These are phyloP conservation scores for Lepidothrix coronata DNA, from an alignment of 2,113 vertebrate species.

Conservation along the genomic window DNA sequence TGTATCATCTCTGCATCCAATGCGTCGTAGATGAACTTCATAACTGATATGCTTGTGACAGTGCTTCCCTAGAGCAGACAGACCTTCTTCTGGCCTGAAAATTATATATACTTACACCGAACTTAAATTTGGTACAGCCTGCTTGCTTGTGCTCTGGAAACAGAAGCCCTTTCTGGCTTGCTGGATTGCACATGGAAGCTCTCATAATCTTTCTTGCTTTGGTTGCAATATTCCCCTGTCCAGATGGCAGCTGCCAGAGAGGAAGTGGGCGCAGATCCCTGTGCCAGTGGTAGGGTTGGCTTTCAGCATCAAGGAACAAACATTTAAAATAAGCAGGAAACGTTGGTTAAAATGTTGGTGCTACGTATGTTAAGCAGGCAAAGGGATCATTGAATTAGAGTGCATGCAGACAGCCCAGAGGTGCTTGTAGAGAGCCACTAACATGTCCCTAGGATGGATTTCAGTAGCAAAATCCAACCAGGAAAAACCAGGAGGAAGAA, in stretches of 20 bases:
- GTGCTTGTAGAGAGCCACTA: neutral
- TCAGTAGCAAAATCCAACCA: neutral
- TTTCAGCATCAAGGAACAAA: constrained; percentile 1
- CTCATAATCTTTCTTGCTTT: neutral
- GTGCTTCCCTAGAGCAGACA: neutral
- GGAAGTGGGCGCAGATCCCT: neutral
- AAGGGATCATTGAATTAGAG: neutral
- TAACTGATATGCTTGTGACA: neutral
- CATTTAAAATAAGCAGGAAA: constrained; percentile 40
- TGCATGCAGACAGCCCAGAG: neutral
- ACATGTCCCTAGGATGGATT: neutral
- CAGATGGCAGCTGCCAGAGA: neutral
- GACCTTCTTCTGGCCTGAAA: neutral
- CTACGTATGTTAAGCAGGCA: neutral
- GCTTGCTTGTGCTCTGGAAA: neutral
- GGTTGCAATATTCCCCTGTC: neutral
- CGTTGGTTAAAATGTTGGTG: neutral
- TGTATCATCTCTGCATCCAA: neutral
- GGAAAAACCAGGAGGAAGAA: neutral
- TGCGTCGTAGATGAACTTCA: neutral
- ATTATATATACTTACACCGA: neutral
- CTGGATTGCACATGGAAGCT: neutral
- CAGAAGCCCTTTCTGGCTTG: constrained; percentile 10
- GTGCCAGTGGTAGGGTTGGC: neutral
- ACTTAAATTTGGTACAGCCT: neutral